Conservation (phyloP, 2,797 vertebrate species). For the Oophaga sylvatica region DNA sequence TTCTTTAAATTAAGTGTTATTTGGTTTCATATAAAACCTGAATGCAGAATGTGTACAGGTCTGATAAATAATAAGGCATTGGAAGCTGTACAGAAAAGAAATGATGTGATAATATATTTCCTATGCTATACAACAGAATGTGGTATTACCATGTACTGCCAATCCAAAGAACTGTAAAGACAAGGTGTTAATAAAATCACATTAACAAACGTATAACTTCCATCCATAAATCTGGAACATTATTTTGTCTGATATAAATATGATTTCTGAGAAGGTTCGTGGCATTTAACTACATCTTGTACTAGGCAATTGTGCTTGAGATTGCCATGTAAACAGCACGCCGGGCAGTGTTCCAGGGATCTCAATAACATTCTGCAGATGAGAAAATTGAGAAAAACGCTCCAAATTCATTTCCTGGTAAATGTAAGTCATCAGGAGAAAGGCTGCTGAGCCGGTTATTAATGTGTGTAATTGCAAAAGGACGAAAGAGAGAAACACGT, state of each 20-base stretch:
- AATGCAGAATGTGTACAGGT: neutral
- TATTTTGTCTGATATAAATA: neutral
- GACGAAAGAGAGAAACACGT: neutral
- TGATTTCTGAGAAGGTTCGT: constrained; percentile 9
- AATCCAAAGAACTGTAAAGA: neutral
- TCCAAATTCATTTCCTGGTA: constrained; percentile 37
- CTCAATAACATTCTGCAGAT: constrained; percentile 35
- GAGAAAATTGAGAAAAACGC: constrained; percentile 30
- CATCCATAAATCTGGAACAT: neutral
- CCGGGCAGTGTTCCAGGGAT: constrained; percentile 17
- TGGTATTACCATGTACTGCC: neutral
- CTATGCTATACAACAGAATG: neutral
- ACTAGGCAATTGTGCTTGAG: constrained; percentile 8
- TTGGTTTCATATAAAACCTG: neutral
- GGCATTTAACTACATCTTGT: constrained; percentile 37
- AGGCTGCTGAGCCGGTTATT: constrained; percentile 11
- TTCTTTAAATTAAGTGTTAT: neutral
- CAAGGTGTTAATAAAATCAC: neutral
- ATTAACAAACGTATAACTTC: neutral
- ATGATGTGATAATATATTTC: neutral
- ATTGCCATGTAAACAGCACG: constrained; percentile 41
- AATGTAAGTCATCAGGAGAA: constrained; percentile 23
- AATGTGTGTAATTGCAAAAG: neutral
- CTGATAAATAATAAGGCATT: no score
- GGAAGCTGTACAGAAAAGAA: no score